phyloP scores from a whole-genome alignment of 2,797 vertebrate species.

The Meriones psammophilus region DNA sequence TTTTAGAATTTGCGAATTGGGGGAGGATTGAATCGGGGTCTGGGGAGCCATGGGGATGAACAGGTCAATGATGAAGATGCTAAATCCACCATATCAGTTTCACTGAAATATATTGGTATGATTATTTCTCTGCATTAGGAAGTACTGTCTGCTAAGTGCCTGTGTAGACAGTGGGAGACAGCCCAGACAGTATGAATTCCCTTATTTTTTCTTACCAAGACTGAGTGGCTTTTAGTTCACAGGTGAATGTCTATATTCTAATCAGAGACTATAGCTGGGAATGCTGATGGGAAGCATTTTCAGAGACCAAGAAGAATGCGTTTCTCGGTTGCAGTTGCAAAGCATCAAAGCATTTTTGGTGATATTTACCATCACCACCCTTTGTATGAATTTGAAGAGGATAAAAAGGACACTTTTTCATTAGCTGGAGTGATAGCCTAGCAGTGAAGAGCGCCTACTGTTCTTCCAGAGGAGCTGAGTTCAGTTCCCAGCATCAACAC shows the following conservation, averaged over 20 bases:
- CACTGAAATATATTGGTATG: not conserved
- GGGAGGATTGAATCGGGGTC: not conserved
- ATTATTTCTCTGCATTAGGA: not conserved
- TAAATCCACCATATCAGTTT: not conserved
- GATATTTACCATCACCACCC: not conserved
- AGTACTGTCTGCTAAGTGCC: not conserved
- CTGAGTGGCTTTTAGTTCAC: not conserved
- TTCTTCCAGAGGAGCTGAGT: not conserved
- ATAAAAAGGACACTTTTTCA: not conserved
- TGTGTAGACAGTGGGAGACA: fast-evolving
- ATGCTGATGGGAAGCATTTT: not conserved
- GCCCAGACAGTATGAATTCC: not conserved
- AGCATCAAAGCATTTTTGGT: not conserved
- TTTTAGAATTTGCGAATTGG: constrained; percentile 14
- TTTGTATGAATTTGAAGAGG: not conserved
- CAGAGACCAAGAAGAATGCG: not conserved
- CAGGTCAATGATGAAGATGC: not conserved
- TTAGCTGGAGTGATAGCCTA: not conserved
- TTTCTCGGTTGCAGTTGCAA: not conserved
- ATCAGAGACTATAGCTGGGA: not conserved
- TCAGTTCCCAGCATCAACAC: not conserved
- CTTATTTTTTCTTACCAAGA: not conserved
- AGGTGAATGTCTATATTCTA: not conserved
- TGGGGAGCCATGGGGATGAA: not conserved
- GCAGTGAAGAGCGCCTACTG: not conserved